These are phyloP conservation scores for Axis porcinus DNA, from an alignment of 2,113 vertebrate species.

Conservation along the genomic window DNA sequence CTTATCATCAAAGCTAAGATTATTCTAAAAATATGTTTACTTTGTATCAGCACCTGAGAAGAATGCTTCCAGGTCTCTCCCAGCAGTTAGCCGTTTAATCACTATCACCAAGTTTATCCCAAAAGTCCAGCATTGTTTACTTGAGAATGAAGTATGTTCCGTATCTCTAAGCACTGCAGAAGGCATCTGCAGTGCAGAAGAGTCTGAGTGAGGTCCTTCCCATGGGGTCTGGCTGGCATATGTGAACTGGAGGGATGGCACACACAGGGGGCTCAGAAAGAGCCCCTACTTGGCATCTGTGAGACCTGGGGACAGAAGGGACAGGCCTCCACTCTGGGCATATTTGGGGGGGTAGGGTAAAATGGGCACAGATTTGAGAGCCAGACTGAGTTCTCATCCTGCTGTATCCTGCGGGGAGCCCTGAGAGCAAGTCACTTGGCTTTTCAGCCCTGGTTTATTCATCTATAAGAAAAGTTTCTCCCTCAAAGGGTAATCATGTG, in stretches of 20 bases:
- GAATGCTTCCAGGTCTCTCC: background rate
- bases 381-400: background rate
- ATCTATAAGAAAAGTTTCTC: background rate
- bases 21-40: conserved; percentile 29
- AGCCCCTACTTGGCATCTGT: background rate
- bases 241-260: no score
- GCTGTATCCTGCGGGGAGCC: background rate
- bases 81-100: background rate
- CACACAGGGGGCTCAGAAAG: background rate
- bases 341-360: accelerated
- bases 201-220: background rate
- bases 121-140: background rate
- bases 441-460: background rate
- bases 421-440: background rate
- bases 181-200: background rate
- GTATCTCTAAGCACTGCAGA: background rate
- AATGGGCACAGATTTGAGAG: background rate
- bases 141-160: background rate
- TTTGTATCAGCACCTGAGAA: background rate
- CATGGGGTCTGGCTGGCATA: accelerated
- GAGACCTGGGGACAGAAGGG: background rate
- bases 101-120: background rate
- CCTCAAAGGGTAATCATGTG: background rate
- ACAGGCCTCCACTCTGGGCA: background rate
- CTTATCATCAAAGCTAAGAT: conserved; percentile 14